Evolutionary conservation across 2,888 invertebrate genomes (phyloP), one percentile per base, ranked within the genome.

Genomic region (Chaetogeoica ovagalla): DNA sequence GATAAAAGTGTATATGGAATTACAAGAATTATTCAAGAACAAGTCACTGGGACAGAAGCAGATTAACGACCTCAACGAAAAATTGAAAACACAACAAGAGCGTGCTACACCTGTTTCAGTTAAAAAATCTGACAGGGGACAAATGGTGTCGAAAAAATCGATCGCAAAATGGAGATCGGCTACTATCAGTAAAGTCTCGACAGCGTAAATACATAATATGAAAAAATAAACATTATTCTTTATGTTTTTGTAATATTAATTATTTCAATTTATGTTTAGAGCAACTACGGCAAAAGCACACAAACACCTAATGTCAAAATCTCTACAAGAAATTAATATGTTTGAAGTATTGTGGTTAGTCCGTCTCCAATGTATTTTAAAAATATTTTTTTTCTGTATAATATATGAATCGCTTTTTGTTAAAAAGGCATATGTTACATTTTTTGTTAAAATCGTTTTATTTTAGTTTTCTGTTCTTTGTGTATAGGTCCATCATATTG

Each of bases 11-110:
- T 79, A 62, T 19, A 43, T 1, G 11, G 70, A 79, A 39, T 39
- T 79, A 62, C 70, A 79, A 79, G 55, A 63, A 63, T 17, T 79
- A 19, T 79, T 79, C 55, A 62, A 79, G 55, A 62, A 55, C 11
- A 79, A 70, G 21, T 17, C 37, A 0, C 13, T 79, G 5, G 77
- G 77, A 39, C 48, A 23, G 21, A 37, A 71, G 52, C 39, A 63
- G 6, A 60, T 79, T 23, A 23, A n/a, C 2, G 19, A 65, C 2
- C 6, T 39, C 4, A 21, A 3, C 8, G 55, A 65, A 57, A 21
- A 13, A 17, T 5, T 15, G 1, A 74, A 30, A 23, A 52, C 2
- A 19, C 17, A 19, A 23, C 17, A 52, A 0, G 60, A 11, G 48
- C 48, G 3, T 11, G 48, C 11, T 13, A 48, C 48, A 23, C 11